Conservation (phyloP, 2,113 vertebrate species). For the Notothenia coriiceps region DNA sequence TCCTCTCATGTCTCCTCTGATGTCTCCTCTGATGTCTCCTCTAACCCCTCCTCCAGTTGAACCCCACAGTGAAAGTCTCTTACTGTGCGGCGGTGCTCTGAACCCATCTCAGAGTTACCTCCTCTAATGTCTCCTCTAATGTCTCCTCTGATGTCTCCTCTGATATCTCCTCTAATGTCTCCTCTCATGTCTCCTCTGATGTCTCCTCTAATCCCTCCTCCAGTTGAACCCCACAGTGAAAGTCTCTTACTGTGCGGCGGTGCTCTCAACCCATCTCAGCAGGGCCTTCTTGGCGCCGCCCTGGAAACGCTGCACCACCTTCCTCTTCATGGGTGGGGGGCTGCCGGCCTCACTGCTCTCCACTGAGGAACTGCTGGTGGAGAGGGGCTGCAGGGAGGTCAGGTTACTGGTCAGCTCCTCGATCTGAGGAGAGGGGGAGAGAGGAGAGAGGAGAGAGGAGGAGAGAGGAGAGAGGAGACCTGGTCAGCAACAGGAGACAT, state of each 20-base stretch:
- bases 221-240: background rate
- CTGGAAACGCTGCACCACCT: constrained; percentile 90
- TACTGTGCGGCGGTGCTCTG: too few species aligned
- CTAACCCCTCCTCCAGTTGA: too few species aligned
- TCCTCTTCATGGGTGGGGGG: constrained; percentile 95
- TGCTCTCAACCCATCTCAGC: constrained; percentile 94
- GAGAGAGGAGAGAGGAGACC: background rate
- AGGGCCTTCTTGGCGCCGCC: constrained; percentile 95
- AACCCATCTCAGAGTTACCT: too few species aligned
- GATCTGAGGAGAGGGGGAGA: constrained; percentile 84
- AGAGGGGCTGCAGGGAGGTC: constrained; percentile 89
- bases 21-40: too few species aligned
- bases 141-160: too few species aligned
- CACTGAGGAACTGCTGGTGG: constrained; percentile 92
- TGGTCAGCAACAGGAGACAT: constrained; percentile 5
- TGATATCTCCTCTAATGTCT: too few species aligned
- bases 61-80: too few species aligned
- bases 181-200: too few species aligned
- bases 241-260: constrained; percentile 89
- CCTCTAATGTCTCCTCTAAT: too few species aligned
- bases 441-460: background rate
- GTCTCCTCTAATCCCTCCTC: too few species aligned
- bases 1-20: too few species aligned
- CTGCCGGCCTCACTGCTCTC: constrained; percentile 92
- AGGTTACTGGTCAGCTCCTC: constrained; percentile 98